Evolutionary conservation across 2,113 vertebrate genomes (phyloP).

Genomic region (Xiphorhynchus elegans): DNA sequence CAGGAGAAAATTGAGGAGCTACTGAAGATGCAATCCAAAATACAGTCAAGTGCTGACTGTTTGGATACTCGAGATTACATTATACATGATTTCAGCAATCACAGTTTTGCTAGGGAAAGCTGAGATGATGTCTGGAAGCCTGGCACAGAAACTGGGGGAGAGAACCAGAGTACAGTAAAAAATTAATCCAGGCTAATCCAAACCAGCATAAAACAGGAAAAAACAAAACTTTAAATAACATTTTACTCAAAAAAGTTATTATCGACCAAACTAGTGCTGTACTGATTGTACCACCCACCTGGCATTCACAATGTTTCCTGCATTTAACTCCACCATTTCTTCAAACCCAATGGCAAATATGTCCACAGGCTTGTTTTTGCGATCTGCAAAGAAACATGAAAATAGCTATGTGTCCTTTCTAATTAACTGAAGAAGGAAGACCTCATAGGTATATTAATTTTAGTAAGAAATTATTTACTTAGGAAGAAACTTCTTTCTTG

Average conservation of each 20-base stretch:
- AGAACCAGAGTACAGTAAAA: neutral
- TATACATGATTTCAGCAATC: neutral
- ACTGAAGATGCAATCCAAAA: neutral
- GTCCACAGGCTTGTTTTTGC: conserved; percentile 87
- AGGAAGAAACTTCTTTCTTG: neutral
- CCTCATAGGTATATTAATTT: neutral
- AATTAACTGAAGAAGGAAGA: neutral
- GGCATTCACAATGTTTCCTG: conserved; percentile 97
- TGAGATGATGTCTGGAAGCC: neutral
- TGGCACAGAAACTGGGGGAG: neutral
- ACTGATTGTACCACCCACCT: conserved; percentile 77
- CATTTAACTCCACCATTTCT: conserved; percentile 99
- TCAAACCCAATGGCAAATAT: conserved; percentile 99
- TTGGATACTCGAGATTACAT: neutral
- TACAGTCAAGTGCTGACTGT: neutral
- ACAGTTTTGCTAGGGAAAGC: neutral
- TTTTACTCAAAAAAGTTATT: neutral
- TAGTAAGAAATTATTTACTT: neutral
- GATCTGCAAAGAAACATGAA: conserved; percentile 77
- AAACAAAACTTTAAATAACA: neutral
- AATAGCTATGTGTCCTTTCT: neutral
- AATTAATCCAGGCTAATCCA: neutral
- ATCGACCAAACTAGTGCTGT: neutral
- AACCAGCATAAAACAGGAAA: neutral
- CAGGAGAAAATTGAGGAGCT: neutral